Percentiles rank a stretch among this genome's conserved stretches.
These are phyloP conservation scores for Platysteira castanea DNA, from an alignment of 2,113 vertebrate genomes.

Conservation along the genomic window DNA sequence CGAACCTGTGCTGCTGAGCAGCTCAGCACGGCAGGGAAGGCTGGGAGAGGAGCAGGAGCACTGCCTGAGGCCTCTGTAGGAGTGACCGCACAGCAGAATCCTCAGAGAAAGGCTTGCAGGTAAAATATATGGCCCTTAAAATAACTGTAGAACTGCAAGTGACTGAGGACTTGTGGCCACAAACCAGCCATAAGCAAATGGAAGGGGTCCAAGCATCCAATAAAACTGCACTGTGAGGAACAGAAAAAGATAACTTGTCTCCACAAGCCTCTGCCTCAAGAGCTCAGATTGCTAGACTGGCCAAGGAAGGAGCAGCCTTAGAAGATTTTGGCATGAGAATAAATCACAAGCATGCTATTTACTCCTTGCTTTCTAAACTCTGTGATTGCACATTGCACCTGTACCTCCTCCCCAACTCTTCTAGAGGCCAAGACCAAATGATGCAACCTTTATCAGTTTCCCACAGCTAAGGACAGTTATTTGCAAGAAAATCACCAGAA, in stretches of 20 bases:
- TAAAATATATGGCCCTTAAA: neutral
- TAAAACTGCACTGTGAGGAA: neutral
- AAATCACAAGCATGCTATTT: neutral
- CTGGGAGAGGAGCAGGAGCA: neutral
- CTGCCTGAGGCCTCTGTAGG: neutral
- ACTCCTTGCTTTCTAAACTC: neutral
- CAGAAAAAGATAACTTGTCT: neutral
- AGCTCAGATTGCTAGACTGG: neutral
- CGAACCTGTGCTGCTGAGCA: neutral
- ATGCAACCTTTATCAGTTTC: neutral
- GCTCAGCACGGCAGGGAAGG: neutral
- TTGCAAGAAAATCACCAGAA: neutral
- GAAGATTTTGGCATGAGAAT: neutral
- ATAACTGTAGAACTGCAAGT: neutral
- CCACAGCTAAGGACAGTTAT: neutral
- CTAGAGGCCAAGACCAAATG: neutral
- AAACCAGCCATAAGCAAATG: neutral
- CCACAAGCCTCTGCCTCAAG: neutral
- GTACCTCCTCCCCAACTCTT: neutral
- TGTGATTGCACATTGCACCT: neutral
- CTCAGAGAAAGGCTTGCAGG: neutral
- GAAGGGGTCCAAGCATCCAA: neutral
- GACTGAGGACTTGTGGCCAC: neutral
- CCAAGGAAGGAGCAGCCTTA: neutral
- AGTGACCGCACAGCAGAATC: neutral